Conservation (phyloP, 2,888 invertebrate genomes). For the Lasioglossum leucozonium region DNA sequence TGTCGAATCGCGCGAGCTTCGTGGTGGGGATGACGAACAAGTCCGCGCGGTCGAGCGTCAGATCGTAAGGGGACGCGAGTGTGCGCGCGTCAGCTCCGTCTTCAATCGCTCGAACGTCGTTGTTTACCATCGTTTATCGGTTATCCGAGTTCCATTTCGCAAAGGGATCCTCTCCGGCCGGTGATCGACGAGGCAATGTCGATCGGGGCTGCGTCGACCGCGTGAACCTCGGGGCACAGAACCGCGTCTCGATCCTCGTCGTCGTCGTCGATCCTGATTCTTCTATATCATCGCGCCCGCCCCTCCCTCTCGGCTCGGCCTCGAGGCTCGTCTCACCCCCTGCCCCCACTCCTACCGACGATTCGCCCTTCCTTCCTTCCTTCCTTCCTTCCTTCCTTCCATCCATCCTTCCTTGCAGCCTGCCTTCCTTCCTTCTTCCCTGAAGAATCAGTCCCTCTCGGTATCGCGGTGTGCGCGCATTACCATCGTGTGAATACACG, state of each 20-base stretch:
- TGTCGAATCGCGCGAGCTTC: conserved; percentile 17
- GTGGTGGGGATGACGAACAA: conserved; percentile 52
- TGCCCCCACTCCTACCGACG: not conserved
- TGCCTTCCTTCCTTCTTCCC: conserved; percentile 35
- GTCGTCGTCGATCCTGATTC: not conserved
- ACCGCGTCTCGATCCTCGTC: not conserved
- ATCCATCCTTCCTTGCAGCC: conserved; percentile 24
- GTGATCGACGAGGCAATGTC: not conserved
- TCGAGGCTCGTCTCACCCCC: not conserved
- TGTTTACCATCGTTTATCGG: not conserved
- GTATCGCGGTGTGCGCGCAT: conserved; percentile 58
- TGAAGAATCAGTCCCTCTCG: conserved; percentile 50
- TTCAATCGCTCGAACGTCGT: conserved; percentile 13
- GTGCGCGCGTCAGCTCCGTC: conserved; percentile 74
- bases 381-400: conserved; percentile 21
- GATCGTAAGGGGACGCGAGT: conserved; percentile 80
- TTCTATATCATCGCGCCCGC: not conserved
- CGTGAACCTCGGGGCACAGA: not conserved
- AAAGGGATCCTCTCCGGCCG: not conserved
- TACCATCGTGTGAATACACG: conserved; percentile 15
- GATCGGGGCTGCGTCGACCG: not conserved
- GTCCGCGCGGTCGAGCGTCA: conserved; percentile 59
- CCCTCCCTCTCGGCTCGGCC: not conserved
- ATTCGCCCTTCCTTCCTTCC: conserved; percentile 28
- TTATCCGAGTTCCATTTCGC: conserved; percentile 15